Evolutionary conservation across 2,888 invertebrate species (phyloP), one percentile per base, ranked within the genome.

Genomic region (Uropetala carovei): DNA sequence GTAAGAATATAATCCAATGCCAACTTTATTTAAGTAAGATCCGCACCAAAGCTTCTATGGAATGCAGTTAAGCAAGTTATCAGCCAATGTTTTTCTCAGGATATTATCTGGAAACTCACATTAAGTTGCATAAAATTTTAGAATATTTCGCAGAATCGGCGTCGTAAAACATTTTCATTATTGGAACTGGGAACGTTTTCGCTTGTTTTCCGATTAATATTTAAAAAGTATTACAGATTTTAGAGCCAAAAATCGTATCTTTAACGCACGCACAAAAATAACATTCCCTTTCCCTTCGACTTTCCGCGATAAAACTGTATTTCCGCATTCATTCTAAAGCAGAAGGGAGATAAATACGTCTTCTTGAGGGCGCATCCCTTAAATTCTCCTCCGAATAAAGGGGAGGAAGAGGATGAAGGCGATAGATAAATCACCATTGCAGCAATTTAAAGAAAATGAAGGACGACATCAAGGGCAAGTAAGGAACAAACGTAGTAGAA

Each of bases 271-370:
- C 18, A n/a, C n/a, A 13, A 57, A 56, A 83, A 83, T 57, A 43
- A 56, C n/a, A 43, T 83, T 57, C 18, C n/a, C n/a, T 43, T 18
- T 2, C 16, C 18, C 56, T 18, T 18, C 56, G 43, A 43, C 83
- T 57, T 13, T 0, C 18, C 14, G 83, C 83, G 57, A 83, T 83
- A 83, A 83, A 83, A 83, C 56, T 83, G 57, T 83, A 83, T 83
- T 83, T 83, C 83, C 57, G 83, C 83, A 83, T 83, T n/a, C 56
- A 83, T 83, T 83, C 57, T 43, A 83, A 57, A 83, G 83, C 57
- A 83, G 57, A 83, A 43, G 11, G 57, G 83, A 57, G 56, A 83
- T 83, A 57, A 83, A 83, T 83, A 83, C 57, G 18, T 57, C n/a
- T 43, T 83, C 57, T 83, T 43, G 56, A 8, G 16, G 56, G n/a